phyloP scores from a whole-genome alignment of 2,797 vertebrate genomes.

The Enteromius afrohamiltoni region DNA sequence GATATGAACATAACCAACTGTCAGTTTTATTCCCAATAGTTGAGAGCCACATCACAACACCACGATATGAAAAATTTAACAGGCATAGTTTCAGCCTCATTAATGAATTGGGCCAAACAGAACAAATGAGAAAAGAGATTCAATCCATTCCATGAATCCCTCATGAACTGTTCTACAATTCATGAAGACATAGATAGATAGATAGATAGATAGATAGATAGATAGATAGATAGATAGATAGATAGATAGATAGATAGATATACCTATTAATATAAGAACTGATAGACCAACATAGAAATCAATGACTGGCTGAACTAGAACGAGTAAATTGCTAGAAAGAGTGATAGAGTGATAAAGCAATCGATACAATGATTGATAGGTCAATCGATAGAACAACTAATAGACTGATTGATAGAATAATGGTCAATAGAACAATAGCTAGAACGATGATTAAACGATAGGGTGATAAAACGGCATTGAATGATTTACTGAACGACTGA shows the following conservation, averaged over 20 bases:
- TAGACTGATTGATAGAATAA: not conserved
- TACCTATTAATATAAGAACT: not conserved
- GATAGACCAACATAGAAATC: not conserved
- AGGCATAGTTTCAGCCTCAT: slow-evolving; percentile 65
- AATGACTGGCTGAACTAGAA: too few relatives aligned
- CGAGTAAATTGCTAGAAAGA: too few relatives aligned
- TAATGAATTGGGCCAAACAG: slow-evolving; percentile 70
- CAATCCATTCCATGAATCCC: slow-evolving; percentile 76
- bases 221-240: slow-evolving; percentile 51
- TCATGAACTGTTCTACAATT: slow-evolving; percentile 73
- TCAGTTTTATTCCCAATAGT: slow-evolving; percentile 1
- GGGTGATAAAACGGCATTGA: not conserved
- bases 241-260: slow-evolving; percentile 54
- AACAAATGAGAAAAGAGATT: slow-evolving; percentile 71
- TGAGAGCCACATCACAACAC: slow-evolving; percentile 37
- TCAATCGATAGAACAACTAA: not conserved
- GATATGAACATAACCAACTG: not conserved
- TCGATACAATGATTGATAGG: too few relatives aligned
- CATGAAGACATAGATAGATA: slow-evolving; percentile 56
- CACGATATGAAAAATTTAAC: slow-evolving; percentile 64
- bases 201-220: slow-evolving; percentile 54
- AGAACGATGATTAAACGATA: not conserved
- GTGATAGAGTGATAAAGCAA: too few relatives aligned
- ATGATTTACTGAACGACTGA: not conserved
- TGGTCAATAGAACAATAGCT: not conserved